A percentile compares a stretch with the other conserved stretches of the same genome.
Evolutionary conservation across 2,797 vertebrate genomes (phyloP).

Genomic region (Schizothorax lantsangensis): DNA sequence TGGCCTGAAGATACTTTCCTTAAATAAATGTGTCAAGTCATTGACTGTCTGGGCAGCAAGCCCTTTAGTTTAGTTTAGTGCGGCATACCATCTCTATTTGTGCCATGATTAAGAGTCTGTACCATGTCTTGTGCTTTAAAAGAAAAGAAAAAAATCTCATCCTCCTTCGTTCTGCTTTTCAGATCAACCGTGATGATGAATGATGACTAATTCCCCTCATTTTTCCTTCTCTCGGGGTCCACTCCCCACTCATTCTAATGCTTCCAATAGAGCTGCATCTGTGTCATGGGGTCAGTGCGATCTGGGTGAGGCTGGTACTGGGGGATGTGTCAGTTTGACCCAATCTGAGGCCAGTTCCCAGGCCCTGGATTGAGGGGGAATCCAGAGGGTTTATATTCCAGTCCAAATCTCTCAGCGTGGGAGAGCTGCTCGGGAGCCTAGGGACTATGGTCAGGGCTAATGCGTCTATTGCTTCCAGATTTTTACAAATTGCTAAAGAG

Average conservation of each 20-base stretch:
- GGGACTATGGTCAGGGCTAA: conserved; percentile 72
- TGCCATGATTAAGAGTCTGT: conserved; percentile 35
- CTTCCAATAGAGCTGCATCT: conserved; percentile 35
- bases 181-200: conserved; percentile 7
- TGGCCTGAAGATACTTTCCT: not conserved
- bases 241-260: not conserved
- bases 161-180: not conserved
- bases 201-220: conserved; percentile 40
- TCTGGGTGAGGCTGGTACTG: conserved; percentile 65
- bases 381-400: conserved; percentile 67
- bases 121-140: not conserved
- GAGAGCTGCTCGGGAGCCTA: conserved; percentile 71
- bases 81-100: not conserved
- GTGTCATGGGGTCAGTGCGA: conserved; percentile 42
- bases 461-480: conserved; percentile 82
- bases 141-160: not conserved
- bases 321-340: conserved; percentile 54
- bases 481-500: conserved; percentile 63
- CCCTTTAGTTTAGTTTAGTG: not conserved
- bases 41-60: conserved; percentile 3
- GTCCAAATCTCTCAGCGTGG: conserved; percentile 74
- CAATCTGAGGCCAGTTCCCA: conserved; percentile 74
- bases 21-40: not conserved
- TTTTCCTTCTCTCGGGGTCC: not conserved
- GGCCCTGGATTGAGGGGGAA: conserved; percentile 67